Base-by-base conservation (phyloP, 2,888 invertebrate genomes). In the Trissoscelio sp. region DNA sequence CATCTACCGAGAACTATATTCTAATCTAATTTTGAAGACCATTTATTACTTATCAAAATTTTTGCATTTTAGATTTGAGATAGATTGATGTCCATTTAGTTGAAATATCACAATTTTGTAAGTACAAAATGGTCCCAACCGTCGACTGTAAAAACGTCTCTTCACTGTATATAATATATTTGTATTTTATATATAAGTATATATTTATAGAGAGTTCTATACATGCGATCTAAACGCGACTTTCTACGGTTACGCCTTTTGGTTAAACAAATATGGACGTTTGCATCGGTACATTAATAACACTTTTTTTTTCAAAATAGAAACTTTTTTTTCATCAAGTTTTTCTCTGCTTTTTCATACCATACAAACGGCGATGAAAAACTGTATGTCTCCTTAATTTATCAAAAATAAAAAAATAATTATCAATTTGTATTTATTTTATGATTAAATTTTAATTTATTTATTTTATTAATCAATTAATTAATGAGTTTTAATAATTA, bases 41-140 rank as follows among this genome's bases (percentile, higher is more conserved):
- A 69, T 69, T 69, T 69, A 14, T 55, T 55, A 69, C 69, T 69
- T 55, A 31, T n/a, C 48, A 46, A 67, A 67, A 39, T 39, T 11
- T 5, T 22, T 24, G 24, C n/a, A n/a, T n/a, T n/a, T n/a, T n/a
- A n/a, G n/a, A n/a, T n/a, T n/a, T n/a, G n/a, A n/a, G n/a, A n/a
- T n/a, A n/a, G n/a, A n/a, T n/a, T n/a, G n/a, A n/a, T n/a, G n/a
- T n/a, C n/a, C n/a, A n/a, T n/a, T n/a, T n/a, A n/a, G 9, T 31
- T 31, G 31, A 31, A 9, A 31, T 31, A 31, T 31, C 20, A 18
- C 2, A 28, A 51, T 51, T 39, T 53, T 46, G 44, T 46, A 69
- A 69, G 57, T 53, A 57, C 57, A 18, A 69, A 69, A 69, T 57
- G 57, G 69, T 57, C 69, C 44, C 3, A 62, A 62, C 34, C 24